A percentile compares a stretch with the other conserved stretches of the same genome.
phyloP scores from a whole-genome alignment of 2,888 invertebrate species.

The Pheosia tremula region DNA sequence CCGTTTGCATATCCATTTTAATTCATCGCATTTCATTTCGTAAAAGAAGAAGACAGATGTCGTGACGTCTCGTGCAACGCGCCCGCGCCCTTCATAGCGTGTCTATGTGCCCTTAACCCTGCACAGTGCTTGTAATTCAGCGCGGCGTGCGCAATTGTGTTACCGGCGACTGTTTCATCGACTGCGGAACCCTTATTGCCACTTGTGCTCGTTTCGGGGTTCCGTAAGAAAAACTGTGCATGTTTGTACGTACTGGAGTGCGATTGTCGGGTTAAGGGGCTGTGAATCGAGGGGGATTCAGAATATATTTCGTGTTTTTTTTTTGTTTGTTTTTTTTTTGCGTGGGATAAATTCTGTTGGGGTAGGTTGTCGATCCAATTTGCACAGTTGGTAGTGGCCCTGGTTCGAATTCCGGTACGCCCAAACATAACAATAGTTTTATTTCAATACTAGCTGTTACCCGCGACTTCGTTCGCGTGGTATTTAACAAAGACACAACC shows the following conservation, averaged over 20 bases:
- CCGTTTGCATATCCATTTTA: too few species aligned
- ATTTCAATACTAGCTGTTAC: too few species aligned
- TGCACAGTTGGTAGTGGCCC: too few species aligned
- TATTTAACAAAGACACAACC: too few species aligned
- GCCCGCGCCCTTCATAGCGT: constrained; percentile 28
- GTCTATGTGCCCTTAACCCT: constrained; percentile 62
- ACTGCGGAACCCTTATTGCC: constrained; percentile 22
- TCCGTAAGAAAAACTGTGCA: constrained; percentile 6
- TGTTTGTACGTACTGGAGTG: constrained; percentile 3
- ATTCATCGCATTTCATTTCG: too few species aligned
- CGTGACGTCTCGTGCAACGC: constrained; percentile 25
- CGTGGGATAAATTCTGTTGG: neutral
- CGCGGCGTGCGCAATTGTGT: constrained; percentile 46
- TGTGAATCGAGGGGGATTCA: neutral
- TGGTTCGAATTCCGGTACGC: too few species aligned
- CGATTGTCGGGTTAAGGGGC: constrained; percentile 4
- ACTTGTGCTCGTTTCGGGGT: constrained; percentile 23
- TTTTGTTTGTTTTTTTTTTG: neutral
- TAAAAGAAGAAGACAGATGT: too few species aligned
- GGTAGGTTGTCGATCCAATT: neutral
- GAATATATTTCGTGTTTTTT: neutral
- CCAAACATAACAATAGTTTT: too few species aligned
- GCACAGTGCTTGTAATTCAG: constrained; percentile 57
- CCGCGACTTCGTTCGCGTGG: too few species aligned
- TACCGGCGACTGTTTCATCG: constrained; percentile 39